A percentile compares a stretch with the other conserved stretches of the same genome.
Evolutionary conservation across 2,113 vertebrate species (phyloP).

Genomic region (Sarotherodon lohbergeri): DNA sequence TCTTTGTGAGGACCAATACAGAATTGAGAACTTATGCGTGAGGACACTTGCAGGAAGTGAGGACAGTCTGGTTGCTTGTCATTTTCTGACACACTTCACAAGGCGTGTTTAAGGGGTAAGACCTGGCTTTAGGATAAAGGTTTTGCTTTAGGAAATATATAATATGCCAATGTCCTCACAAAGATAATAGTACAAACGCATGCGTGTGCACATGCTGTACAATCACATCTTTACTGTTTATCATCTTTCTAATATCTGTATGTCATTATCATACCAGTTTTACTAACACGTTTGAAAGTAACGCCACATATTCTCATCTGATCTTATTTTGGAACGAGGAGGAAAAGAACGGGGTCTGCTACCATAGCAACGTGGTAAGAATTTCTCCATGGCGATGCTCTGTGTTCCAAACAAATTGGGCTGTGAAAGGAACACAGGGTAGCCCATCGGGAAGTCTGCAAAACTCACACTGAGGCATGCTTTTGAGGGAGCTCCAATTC

Average conservation of each 20-base stretch:
- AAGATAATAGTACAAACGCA: not conserved
- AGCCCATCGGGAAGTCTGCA: conserved; percentile 19
- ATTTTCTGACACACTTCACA: not conserved
- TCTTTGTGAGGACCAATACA: not conserved
- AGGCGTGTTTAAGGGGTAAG: not conserved
- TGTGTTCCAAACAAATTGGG: conserved; percentile 69
- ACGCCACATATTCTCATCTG: not conserved
- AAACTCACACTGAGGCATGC: conserved; percentile 22
- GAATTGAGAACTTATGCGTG: not conserved
- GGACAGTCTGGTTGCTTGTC: not conserved
- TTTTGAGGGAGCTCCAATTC: not conserved
- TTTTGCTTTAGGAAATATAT: not conserved
- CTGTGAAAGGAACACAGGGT: conserved; percentile 27
- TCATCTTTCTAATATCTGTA: not conserved
- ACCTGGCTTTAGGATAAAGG: not conserved
- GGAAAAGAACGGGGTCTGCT: conserved; percentile 31
- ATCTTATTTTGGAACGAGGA: conserved; percentile 37
- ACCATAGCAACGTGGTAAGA: conserved; percentile 61
- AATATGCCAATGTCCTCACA: not conserved
- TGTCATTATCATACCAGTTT: not conserved
- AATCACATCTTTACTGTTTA: not conserved
- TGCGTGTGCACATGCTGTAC: not conserved
- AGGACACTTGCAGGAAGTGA: not conserved
- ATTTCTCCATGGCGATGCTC: conserved; percentile 56
- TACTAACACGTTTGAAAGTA: not conserved